Base-by-base conservation (phyloP, 2,888 invertebrate species). In the Drosophila falleni region DNA sequence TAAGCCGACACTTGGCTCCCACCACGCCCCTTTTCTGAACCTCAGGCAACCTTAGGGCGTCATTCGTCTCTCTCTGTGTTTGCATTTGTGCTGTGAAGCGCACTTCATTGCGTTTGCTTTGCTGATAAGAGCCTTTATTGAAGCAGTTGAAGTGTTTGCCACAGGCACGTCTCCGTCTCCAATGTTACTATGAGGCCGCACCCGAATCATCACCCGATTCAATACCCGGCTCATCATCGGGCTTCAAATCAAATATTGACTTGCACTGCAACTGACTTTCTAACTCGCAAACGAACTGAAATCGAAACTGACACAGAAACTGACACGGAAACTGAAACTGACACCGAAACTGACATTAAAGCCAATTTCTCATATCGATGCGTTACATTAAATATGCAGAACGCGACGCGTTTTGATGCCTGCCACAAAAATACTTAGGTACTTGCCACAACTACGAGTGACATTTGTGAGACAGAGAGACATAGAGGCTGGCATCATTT, bases 61-160 rank as follows among this genome's bases (percentile, higher is more conserved):
- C 65, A n/a, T 39, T 29, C 29, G 23, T 23, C 59, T 58, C 42
- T 37, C 56, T 75, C 42, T 37, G 54, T 75, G 82, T 81, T 85
- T 82, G 83, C 81, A 61, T 65, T 82, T 58, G 37, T 59, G 64
- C 79, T 65, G 39, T 49, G 75, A 26, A 64, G 71, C 71, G 73
- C 67, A 62, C 73, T 76, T 79, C 73, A 80, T 69, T 80, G 77
- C 69, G 53, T 80, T 80, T 67, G 77, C 77, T 68, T 58, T 60
- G 41, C 44, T 61, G 72, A 69, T 72, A 79, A 69, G 75, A 66
- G 72, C 63, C 70, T 51, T 66, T 66, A 73, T 54, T 51, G 65
- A 68, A 68, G 78, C 72, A 53, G 42, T 49, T 71, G 44, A 61
- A 72, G 80, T 82, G 80, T 86, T 80, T 80, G 81, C 76, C 77